Evolutionary conservation across 2,888 invertebrate genomes (phyloP), one percentile per base, ranked within the genome.

Genomic region (Hirudinaria manillensis): DNA sequence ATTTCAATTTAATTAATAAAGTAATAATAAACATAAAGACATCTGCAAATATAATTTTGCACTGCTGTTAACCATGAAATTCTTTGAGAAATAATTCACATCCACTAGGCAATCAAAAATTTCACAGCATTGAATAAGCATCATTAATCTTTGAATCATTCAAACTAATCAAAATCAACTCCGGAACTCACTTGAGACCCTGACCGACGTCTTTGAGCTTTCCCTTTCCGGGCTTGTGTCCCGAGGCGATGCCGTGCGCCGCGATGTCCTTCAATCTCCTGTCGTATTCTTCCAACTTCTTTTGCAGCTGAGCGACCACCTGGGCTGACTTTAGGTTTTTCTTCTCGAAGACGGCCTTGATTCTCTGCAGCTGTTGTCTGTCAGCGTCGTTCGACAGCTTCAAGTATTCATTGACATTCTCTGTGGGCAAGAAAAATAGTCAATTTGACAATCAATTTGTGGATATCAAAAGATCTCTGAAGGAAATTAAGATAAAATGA

Each of bases 301-400:
- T 94, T 87, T 96, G 96, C 78, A 95, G 87, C 83, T 92, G 92
- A 27, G 93, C 91, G 83, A 96, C 94, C 81, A 90, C 91, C 81
- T 94, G 91, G 74, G 96, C 93, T 82, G 95, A 94, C 86, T 96
- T 96, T 87, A 95, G 94, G 87, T 98, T 97, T 84, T 95, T 95
- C 89, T 95, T 96, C 87, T 98, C 97, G 85, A 98, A 98, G 68
- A 96, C 90, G 10, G 92, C 93, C 86, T 95, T 94, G 80, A 97
- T 94, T 80, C 96, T 89, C 83, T 91, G 91, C 77, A 94, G 87
- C 84, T 96, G 96, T 81, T 93, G 93, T 82, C 94, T 95, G 79
- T 87, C 87, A 10, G 94, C 93, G 86, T 92, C 93, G 21, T 21
- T 34, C 16, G 76, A 71, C 82, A 95, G 85, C 85, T 93, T 93